Evolutionary conservation across 2,113 vertebrate genomes (phyloP), one percentile per base, ranked within the genome.

Genomic region (Psittacula cyanocephala): DNA sequence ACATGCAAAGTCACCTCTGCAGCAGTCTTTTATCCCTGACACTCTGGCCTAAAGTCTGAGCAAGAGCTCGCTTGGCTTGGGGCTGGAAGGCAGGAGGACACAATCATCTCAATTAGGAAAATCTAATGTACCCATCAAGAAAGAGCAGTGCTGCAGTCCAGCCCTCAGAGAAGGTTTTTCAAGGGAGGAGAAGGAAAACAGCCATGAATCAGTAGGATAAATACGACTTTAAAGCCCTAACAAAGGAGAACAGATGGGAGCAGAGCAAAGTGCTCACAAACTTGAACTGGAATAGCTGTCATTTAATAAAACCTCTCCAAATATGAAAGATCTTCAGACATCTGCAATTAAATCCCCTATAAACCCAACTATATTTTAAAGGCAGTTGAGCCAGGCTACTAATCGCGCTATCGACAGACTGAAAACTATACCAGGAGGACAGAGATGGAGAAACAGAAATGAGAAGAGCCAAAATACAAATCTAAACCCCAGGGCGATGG

Each of bases 331-430:
- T 93, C 57, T 67, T 79, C 86, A 86, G 63, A 95, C 75, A 89
- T 93, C 67, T 92, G 67, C 89, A 95, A 90, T 89, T 88, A 93
- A 87, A 89, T 87, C 75, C 94, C 35, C 83, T 92, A 68, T 93
- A 96, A 96, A 95, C 78, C 63, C 17, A 55, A 70, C n/a, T 77
- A 52, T 74, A 65, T 91, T 94, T 97, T 92, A 81, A 97, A 97
- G 84, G 65, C 53, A 86, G 71, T 81, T 37, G 50, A 82, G 74
- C 23, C 82, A 78, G 65, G 57, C 87, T 82, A 64, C 65, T 78
- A 60, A 91, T 55, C 27, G 8, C 50, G 72, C 65, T 89, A 95
- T 68, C 1, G 18, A 82, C 33, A 88, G 78, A 22, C 39, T 44
- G 43, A 55, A 86, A 97, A 93, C 65, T 74, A 44, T 12, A 85